These are phyloP conservation scores for Eclectus roratus DNA, from an alignment of 2,113 vertebrate species.

Conservation along the genomic window DNA sequence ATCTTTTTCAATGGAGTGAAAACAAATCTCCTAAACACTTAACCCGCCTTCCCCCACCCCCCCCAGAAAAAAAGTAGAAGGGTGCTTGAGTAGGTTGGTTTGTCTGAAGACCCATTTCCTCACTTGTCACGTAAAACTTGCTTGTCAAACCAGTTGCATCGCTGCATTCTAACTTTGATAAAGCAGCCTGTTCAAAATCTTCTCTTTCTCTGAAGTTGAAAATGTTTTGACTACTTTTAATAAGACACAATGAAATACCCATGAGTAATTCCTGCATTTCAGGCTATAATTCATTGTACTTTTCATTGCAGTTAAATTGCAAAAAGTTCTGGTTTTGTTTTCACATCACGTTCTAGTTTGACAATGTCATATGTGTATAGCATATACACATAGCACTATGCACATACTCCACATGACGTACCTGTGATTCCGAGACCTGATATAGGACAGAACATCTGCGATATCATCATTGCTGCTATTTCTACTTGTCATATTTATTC, in stretches of 20 bases:
- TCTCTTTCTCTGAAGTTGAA: neutral
- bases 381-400: neutral
- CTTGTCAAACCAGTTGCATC: neutral
- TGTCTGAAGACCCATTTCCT: neutral
- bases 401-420: neutral
- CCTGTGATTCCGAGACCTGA: neutral
- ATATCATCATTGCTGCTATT: neutral
- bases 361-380: neutral
- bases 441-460: neutral
- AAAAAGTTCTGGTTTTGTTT: conserved; percentile 11
- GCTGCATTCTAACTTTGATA: neutral
- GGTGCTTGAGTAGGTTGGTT: neutral
- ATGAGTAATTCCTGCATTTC: neutral
- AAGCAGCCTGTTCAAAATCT: neutral
- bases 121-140: neutral
- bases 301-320: neutral
- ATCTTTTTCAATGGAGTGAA: neutral
- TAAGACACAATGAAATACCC: neutral
- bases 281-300: neutral
- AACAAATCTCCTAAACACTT: neutral
- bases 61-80: neutral
- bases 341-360: conserved; percentile 1
- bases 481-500: neutral
- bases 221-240: neutral
- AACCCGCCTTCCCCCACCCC: neutral